Base-by-base conservation (phyloP, 2,888 invertebrate species). In the Thera obeliscata region DNA sequence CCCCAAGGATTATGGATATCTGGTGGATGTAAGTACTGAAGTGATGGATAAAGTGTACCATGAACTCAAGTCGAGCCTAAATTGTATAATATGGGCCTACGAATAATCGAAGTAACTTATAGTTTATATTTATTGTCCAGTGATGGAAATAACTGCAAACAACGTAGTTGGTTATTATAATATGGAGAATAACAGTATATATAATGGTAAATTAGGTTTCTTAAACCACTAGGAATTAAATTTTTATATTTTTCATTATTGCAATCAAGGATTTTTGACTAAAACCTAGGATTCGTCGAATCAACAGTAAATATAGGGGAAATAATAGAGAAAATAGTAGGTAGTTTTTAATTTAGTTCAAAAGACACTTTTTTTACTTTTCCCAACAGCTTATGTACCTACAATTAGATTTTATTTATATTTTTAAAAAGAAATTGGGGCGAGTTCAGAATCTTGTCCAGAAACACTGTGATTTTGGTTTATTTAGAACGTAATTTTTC, bases 391-490 rank as follows among this genome's bases (percentile, higher is more conserved):
- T 83, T 87, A 85, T 82, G 84, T 81, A 81, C 43, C 8, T 41
- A 41, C 79, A 76, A 78, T 85, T 87, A 90, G 86, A 87, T 87
- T 84, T 90, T 91, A 90, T 92, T 91, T 91, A 90, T 90, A 86
- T 73, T 83, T 33, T 80, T 82, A 86, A 86, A 84, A 83, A 84
- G 85, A 87, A 85, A 84, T 77, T 81, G 81, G 86, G 92, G 80
- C 93, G 87, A 89, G 89, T 89, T 90, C 80, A 82, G 82, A 91
- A 89, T 87, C 86, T 91, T 90, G 91, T 91, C 91, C 87, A 83
- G 81, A 82, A 82, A 87, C 82, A 87, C 93, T 93, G 93, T 93
- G 93, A 93, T 93, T 93, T 93, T 90, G 90, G 90, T 92, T 91
- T 92, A 92, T 88, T 88, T 89, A 89, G 89, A 83, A 80, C 81